Conservation (phyloP, 2,113 vertebrate genomes). For the Neolamprologus cancellatus region DNA sequence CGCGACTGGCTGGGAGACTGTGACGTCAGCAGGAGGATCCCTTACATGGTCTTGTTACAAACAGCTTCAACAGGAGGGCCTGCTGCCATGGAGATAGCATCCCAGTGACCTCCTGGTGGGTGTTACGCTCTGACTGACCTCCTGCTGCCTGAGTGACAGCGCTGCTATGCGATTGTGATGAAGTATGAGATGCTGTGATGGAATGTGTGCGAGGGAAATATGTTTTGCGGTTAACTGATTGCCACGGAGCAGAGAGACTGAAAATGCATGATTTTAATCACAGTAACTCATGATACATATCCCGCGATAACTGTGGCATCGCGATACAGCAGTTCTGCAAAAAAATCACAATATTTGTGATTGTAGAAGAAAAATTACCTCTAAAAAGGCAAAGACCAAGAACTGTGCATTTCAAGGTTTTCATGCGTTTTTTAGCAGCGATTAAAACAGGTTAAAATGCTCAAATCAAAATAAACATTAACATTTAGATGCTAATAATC, state of each 20-base stretch:
- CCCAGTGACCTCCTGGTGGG: neutral
- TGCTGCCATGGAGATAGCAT: conserved; percentile 21
- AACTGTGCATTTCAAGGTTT: neutral
- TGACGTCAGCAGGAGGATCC: conserved; percentile 6
- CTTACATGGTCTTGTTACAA: conserved; percentile 25
- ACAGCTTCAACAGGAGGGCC: neutral
- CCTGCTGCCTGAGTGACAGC: neutral
- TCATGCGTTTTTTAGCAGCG: rapidly evolving
- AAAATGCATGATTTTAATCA: neutral
- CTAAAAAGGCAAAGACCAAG: neutral
- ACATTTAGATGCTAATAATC: neutral
- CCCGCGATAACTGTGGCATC: rapidly evolving
- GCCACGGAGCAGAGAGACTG: neutral
- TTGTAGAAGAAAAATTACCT: neutral
- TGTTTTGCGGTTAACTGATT: neutral
- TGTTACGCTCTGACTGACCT: neutral
- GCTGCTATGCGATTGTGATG: neutral
- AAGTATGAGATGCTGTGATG: neutral
- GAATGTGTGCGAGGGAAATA: neutral
- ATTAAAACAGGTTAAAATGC: neutral
- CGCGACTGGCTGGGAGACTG: neutral
- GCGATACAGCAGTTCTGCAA: neutral
- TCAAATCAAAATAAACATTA: neutral
- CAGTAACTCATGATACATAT: neutral
- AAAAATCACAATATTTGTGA: neutral